Evolutionary conservation across 2,113 vertebrate species (phyloP).

Genomic region (Psilopsiagon aymara): DNA sequence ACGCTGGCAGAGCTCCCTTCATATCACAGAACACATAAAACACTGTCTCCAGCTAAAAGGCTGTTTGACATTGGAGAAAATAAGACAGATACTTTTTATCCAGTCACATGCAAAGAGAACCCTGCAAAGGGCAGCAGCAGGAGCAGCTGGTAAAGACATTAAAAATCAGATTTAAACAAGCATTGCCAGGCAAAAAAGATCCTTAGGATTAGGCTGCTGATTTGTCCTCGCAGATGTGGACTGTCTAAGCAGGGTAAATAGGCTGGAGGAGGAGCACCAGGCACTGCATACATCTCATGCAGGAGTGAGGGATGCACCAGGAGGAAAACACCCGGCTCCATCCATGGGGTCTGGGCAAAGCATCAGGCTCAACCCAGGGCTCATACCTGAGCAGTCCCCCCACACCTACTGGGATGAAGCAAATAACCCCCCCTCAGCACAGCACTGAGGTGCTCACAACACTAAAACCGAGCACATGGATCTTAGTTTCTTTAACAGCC

Average conservation of each 20-base stretch:
- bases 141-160: constrained; percentile 48
- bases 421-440: not conserved
- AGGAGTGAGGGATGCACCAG: not conserved
- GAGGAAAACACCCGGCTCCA: not conserved
- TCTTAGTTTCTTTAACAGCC: not conserved
- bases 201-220: constrained; percentile 23
- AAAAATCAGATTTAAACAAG: constrained; percentile 31
- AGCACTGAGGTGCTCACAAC: not conserved
- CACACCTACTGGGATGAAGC: too few species aligned
- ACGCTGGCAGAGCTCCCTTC: not conserved
- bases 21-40: not conserved
- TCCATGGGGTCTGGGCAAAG: accelerated
- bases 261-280: not conserved
- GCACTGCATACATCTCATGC: accelerated
- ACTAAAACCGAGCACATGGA: not conserved
- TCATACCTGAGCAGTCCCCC: not conserved
- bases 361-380: not conserved
- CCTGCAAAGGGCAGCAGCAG: constrained; percentile 23
- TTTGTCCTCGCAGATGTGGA: constrained; percentile 19
- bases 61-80: not conserved
- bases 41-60: not conserved
- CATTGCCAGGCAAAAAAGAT: not conserved
- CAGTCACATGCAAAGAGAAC: not conserved
- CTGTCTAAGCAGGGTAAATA: not conserved
- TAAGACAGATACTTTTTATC: not conserved